These are phyloP conservation scores for Allacma fusca DNA, from an alignment of 2,888 invertebrate species.

Conservation along the genomic window DNA sequence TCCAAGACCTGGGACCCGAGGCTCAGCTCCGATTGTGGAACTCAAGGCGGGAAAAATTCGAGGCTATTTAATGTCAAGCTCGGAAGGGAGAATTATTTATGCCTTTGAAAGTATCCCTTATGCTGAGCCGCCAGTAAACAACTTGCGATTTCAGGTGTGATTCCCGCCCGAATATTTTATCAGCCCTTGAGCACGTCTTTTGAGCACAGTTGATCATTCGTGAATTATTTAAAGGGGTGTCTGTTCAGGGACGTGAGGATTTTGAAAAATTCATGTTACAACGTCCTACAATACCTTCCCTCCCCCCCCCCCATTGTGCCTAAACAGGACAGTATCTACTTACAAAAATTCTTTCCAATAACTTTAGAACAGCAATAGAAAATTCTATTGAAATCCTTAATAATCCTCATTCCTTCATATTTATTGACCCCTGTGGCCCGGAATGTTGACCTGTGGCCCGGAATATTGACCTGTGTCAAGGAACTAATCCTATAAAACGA, in stretches of 20 bases:
- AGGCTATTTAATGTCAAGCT: conserved; percentile 48
- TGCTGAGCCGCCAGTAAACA: conserved; percentile 51
- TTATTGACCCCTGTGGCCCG: too few species aligned
- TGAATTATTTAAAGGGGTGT: not conserved
- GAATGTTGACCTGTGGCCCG: too few species aligned
- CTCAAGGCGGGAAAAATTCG: conserved; percentile 33
- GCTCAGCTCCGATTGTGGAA: conserved; percentile 23
- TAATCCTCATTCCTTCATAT: too few species aligned
- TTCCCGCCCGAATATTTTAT: not conserved
- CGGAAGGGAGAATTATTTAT: conserved; percentile 49
- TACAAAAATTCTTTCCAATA: too few species aligned
- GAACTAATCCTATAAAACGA: too few species aligned
- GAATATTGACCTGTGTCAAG: too few species aligned
- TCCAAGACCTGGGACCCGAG: not conserved
- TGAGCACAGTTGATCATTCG: not conserved
- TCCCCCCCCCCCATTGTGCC: too few species aligned
- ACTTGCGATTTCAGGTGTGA: conserved; percentile 52
- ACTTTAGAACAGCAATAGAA: too few species aligned
- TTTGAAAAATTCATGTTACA: conserved; percentile 21
- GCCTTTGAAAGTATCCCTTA: conserved; percentile 59
- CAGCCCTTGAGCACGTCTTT: not conserved
- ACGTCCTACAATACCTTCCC: too few species aligned
- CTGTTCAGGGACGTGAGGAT: not conserved
- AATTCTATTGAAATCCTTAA: too few species aligned
- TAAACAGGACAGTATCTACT: too few species aligned